Evolutionary conservation across 1,140 invertebrate genomes (phyloP).

Genomic region (Calephelis nemesis): DNA sequence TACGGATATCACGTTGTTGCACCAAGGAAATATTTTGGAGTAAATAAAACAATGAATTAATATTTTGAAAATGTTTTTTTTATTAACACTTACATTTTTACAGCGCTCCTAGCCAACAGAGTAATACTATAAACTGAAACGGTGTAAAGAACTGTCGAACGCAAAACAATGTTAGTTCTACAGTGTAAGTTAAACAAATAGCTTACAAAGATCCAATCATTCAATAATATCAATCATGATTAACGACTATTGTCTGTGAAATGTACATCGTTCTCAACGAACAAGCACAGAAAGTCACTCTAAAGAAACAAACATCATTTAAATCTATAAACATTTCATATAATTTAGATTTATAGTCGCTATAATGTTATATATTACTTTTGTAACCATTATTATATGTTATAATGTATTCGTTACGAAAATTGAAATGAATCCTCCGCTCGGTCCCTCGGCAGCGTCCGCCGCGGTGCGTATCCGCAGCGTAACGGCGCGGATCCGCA

Average conservation of each 20-base stretch:
- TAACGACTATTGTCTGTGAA: constrained; percentile 72
- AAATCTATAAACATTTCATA: constrained; percentile 79
- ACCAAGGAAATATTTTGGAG: constrained; percentile 1
- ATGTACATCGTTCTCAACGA: constrained; percentile 60
- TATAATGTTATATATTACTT: constrained; percentile 79
- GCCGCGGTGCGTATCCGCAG: constrained; percentile 31
- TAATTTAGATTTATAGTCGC: constrained; percentile 78
- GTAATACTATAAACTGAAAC: constrained; percentile 78
- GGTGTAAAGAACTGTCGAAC: constrained; percentile 77
- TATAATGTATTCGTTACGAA: constrained; percentile 76
- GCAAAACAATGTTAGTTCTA: constrained; percentile 77
- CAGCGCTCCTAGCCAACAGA: constrained; percentile 78
- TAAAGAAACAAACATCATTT: constrained; percentile 75
- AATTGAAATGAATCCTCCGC: constrained; percentile 59
- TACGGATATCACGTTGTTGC: too few relatives aligned
- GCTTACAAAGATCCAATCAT: constrained; percentile 68
- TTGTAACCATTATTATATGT: constrained; percentile 77
- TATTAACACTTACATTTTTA: constrained; percentile 80
- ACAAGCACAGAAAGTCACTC: constrained; percentile 72
- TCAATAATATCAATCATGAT: constrained; percentile 58
- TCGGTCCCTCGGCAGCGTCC: constrained; percentile 38
- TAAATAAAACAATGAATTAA: constrained; percentile 68
- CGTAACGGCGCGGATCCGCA: constrained; percentile 14
- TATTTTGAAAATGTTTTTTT: constrained; percentile 80
- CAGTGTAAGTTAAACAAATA: constrained; percentile 73